Percentiles rank a stretch among this genome's conserved stretches.
phyloP scores from a whole-genome alignment of 2,888 invertebrate genomes.

The Spialia ferax region DNA sequence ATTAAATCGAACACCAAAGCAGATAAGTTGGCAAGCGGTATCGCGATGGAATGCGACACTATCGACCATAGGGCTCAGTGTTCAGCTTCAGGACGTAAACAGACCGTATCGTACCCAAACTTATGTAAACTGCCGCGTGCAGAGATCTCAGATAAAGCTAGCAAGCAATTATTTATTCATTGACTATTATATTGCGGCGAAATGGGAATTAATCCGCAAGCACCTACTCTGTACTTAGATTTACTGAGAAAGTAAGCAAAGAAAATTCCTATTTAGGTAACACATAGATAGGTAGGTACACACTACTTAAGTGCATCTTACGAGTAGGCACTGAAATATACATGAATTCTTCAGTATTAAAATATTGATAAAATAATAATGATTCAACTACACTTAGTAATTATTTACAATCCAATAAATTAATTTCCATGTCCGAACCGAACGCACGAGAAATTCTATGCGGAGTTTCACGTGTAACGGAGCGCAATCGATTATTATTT shows the following conservation, averaged over 20 bases:
- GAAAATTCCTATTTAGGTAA: no score
- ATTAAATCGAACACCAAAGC: conserved; percentile 15
- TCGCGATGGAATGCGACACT: conserved; percentile 21
- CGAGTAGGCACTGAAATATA: no score
- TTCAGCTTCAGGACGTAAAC: conserved; percentile 23
- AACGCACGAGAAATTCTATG: conserved; percentile 42
- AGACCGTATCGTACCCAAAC: conserved; percentile 22
- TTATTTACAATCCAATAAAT: conserved; percentile 2
- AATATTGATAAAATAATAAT: no score
- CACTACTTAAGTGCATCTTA: no score
- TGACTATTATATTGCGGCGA: conserved; percentile 5
- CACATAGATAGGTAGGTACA: no score
- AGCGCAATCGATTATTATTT: conserved; percentile 80
- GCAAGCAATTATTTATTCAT: conserved; percentile 15
- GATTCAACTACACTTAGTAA: neutral
- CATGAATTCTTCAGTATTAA: no score
- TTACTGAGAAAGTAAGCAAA: no score
- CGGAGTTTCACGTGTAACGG: conserved; percentile 35
- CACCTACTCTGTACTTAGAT: neutral
- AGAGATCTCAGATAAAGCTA: conserved; percentile 11
- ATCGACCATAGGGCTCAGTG: conserved; percentile 12
- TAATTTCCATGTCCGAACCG: conserved; percentile 17
- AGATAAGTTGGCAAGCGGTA: conserved; percentile 19
- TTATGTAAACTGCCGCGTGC: conserved; percentile 21
- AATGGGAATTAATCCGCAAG: neutral